Percentiles rank a stretch among this genome's conserved stretches.
phyloP scores from a whole-genome alignment of 2,797 vertebrate genomes.

The Aselliscus stoliczkanus region DNA sequence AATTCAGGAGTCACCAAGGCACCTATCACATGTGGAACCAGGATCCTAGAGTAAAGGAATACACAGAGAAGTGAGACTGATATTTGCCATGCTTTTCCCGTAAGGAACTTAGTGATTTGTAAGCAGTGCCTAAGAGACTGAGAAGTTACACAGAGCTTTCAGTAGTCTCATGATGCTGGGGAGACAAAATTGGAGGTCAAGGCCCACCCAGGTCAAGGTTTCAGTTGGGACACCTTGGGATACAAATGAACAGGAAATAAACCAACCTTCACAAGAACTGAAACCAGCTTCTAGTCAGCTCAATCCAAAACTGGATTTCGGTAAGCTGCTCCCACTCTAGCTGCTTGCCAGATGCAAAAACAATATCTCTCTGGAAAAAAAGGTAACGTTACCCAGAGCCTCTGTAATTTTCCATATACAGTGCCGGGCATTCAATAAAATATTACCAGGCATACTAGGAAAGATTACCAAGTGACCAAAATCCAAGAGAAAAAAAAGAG shows the following conservation, averaged over 20 bases:
- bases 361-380: neutral
- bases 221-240: neutral
- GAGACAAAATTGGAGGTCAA: neutral
- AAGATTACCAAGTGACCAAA: neutral
- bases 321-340: neutral
- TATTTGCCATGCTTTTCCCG: neutral
- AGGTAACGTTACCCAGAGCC: neutral
- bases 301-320: neutral
- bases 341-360: neutral
- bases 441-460: neutral
- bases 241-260: neutral
- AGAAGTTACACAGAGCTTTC: neutral
- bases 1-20: neutral
- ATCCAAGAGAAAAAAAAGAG: neutral
- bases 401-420: neutral
- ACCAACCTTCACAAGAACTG: neutral
- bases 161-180: neutral
- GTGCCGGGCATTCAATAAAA: neutral
- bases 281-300: neutral
- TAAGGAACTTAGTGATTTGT: neutral
- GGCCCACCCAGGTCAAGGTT: neutral
- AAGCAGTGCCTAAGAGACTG: neutral
- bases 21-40: fast-evolving
- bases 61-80: neutral
- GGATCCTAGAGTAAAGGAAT: neutral